Base-by-base conservation (phyloP, 2,888 invertebrate species). In the Agrochola lota region DNA sequence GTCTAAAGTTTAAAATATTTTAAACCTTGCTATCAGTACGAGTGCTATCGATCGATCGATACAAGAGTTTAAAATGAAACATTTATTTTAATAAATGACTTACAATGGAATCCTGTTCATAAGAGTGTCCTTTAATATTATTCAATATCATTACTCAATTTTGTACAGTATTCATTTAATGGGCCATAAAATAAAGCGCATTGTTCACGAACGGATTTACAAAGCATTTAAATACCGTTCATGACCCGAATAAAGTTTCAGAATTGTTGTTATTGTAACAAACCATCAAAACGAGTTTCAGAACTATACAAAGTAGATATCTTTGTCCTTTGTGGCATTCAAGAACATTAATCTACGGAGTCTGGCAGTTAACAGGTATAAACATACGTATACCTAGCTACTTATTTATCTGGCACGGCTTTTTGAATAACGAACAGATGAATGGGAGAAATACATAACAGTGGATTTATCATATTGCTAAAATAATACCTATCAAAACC, bases 141-240 rank as follows among this genome's bases (percentile, higher is more conserved):
- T 71, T 79, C 59, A 78, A 76, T 74, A 83, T 76, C 85, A 89
- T 89, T 86, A 85, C 90, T 89, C 86, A 91, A 92, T 91, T 92
- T 87, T 85, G 85, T 90, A 90, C 93, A 90, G 88, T 92, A 91
- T 93, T 91, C 92, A 90, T 93, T 95, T 95, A 94, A 95, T 92
- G 94, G 91, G 80, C 90, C 92, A 92, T 95, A 93, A 94, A 95
- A 88, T 87, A 88, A 90, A 88, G 89, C 83, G 89, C 85, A 91
- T 92, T 91, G 89, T 92, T 92, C 88, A 80, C 80, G 87, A 87
- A 88, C 85, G 85, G 91, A 92, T 93, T 93, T 88, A 90, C 91
- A 91, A 90, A 92, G 91, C 91, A 90, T 92, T 94, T 91, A 88
- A 92, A 92, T 90, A 71, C 74, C 57, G 91, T 90, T 92, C 93